A percentile compares a stretch with the other conserved stretches of the same genome.
Evolutionary conservation across 2,888 invertebrate genomes (phyloP).

Genomic region (Auanema freiburgensis): DNA sequence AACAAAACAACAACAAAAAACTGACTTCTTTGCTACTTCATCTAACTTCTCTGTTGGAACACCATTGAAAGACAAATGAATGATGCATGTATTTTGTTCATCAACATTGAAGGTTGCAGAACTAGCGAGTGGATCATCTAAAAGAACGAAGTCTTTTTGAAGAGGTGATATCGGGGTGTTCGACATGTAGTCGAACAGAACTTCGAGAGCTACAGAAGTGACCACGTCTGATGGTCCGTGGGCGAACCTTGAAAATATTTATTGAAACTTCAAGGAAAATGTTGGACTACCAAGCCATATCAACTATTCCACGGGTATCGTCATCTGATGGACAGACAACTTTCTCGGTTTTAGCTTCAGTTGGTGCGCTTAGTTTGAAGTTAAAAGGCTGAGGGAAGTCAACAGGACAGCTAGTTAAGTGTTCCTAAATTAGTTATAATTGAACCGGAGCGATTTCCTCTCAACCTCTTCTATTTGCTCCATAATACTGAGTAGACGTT

Average conservation of each 20-base stretch:
- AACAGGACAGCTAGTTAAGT: conserved; percentile 66
- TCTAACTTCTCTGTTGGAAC: conserved; percentile 54
- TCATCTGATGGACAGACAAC: conserved; percentile 59
- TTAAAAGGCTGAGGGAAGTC: conserved; percentile 54
- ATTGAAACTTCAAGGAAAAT: not conserved
- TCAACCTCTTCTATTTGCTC: conserved; percentile 74
- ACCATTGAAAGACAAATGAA: conserved; percentile 51
- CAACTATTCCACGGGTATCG: conserved; percentile 51
- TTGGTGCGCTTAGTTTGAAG: conserved; percentile 21
- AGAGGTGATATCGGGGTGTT: conserved; percentile 85
- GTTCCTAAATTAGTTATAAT: conserved; percentile 63
- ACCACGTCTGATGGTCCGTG: conserved; percentile 32
- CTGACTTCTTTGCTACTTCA: conserved; percentile 38
- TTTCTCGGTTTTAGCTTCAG: conserved; percentile 30
- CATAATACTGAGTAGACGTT: conserved; percentile 77
- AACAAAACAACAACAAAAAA: not conserved
- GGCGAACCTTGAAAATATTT: conserved; percentile 25
- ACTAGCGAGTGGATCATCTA: conserved; percentile 53
- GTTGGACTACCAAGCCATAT: conserved; percentile 59
- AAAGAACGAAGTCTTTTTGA: conserved; percentile 68
- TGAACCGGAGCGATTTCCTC: conserved; percentile 9
- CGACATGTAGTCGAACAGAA: conserved; percentile 70
- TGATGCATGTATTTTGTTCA: conserved; percentile 33
- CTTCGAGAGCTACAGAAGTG: conserved; percentile 34
- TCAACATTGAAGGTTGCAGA: conserved; percentile 31